phyloP scores from a whole-genome alignment of 2,888 invertebrate species.

The Xestia sexstrigata region DNA sequence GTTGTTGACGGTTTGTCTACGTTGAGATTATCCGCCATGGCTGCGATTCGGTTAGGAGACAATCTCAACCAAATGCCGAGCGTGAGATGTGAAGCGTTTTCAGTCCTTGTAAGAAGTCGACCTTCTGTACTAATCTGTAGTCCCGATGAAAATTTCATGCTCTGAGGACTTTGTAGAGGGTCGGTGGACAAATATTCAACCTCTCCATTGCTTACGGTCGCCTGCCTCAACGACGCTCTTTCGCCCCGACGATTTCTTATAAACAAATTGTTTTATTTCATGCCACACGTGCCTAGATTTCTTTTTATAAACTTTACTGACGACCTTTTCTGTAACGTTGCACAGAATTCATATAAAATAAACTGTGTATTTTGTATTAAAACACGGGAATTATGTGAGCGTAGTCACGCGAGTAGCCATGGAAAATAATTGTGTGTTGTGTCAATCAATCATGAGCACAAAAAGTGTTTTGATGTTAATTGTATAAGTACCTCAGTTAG shows the following conservation, averaged over 20 bases:
- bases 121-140: slow-evolving; percentile 27
- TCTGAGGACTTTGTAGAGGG: slow-evolving; percentile 74
- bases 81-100: neutral
- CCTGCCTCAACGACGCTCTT: slow-evolving; percentile 65
- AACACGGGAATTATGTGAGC: slow-evolving; percentile 44
- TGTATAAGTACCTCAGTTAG: slow-evolving; percentile 37
- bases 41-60: neutral
- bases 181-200: slow-evolving; percentile 79
- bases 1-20: neutral
- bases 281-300: slow-evolving; percentile 62
- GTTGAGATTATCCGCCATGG: neutral
- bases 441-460: slow-evolving; percentile 62
- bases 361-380: slow-evolving; percentile 53
- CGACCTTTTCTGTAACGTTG: slow-evolving; percentile 61
- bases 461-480: slow-evolving; percentile 59
- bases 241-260: slow-evolving; percentile 71
- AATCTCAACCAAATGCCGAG: neutral
- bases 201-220: slow-evolving; percentile 82
- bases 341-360: slow-evolving; percentile 54
- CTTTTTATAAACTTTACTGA: slow-evolving; percentile 51
- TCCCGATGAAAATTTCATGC: slow-evolving; percentile 80
- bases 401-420: slow-evolving; percentile 61
- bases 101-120: neutral
- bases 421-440: slow-evolving; percentile 59
- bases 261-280: slow-evolving; percentile 76